Conservation (phyloP, 2,888 invertebrate genomes). For the Portevinia maculata region DNA sequence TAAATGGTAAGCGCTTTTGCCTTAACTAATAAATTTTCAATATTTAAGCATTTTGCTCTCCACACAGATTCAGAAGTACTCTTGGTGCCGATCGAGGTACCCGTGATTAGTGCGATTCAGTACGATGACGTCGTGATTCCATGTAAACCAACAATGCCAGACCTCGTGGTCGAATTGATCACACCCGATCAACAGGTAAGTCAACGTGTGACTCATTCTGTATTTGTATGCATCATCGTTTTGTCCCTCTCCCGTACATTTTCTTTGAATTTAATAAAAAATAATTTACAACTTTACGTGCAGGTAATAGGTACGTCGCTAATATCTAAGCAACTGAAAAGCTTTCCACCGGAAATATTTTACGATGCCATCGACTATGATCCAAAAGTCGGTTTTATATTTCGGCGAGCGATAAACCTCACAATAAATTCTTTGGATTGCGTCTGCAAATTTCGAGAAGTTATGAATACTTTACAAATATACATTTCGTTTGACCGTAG, state of each 20-base stretch:
- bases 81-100: slow-evolving; percentile 81
- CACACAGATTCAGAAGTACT: slow-evolving; percentile 83
- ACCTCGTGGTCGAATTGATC: slow-evolving; percentile 83
- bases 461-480: slow-evolving; percentile 9
- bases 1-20: slow-evolving; percentile 83
- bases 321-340: slow-evolving; percentile 67
- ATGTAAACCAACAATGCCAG: slow-evolving; percentile 86
- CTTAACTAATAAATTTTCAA: neutral
- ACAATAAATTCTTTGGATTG: slow-evolving; percentile 34
- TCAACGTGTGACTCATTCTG: slow-evolving; percentile 46
- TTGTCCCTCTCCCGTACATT: slow-evolving; percentile 16
- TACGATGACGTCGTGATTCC: slow-evolving; percentile 84
- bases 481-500: slow-evolving; percentile 56
- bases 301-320: slow-evolving; percentile 76
- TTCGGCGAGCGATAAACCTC: slow-evolving; percentile 65
- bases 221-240: slow-evolving; percentile 1
- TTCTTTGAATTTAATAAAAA: slow-evolving; percentile 50
- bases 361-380: slow-evolving; percentile 76
- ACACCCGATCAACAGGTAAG: slow-evolving; percentile 81
- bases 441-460: slow-evolving; percentile 12
- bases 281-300: slow-evolving; percentile 44
- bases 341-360: slow-evolving; percentile 74
- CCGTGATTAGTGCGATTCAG: slow-evolving; percentile 81
- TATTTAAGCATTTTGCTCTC: slow-evolving; percentile 74
- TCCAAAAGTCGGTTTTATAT: slow-evolving; percentile 77